Conservation (phyloP, 2,888 invertebrate species). For the Standfussiana lucernea region DNA sequence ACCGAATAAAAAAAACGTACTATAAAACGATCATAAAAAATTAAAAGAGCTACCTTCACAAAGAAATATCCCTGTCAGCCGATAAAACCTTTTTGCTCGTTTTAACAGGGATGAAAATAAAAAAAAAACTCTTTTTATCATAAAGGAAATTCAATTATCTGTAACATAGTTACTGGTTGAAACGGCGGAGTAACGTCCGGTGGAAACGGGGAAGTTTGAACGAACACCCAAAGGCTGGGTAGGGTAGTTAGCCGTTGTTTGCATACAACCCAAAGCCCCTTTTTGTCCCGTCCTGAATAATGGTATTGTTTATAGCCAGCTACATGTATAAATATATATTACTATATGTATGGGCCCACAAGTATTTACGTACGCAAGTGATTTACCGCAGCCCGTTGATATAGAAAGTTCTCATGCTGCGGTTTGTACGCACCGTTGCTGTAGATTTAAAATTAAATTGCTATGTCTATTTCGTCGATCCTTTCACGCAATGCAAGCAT, state of each 20-base stretch:
- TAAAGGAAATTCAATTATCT: slow-evolving; percentile 75
- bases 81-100: slow-evolving; percentile 45
- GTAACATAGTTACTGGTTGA: slow-evolving; percentile 74
- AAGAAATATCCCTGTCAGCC: slow-evolving; percentile 45
- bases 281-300: slow-evolving; percentile 61
- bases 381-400: slow-evolving; percentile 47
- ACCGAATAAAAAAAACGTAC: slow-evolving; percentile 12
- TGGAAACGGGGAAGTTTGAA: slow-evolving; percentile 64
- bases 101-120: slow-evolving; percentile 52
- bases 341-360: slow-evolving; percentile 20
- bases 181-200: slow-evolving; percentile 70
- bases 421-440: slow-evolving; percentile 32
- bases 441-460: slow-evolving; percentile 43
- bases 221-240: slow-evolving; percentile 57
- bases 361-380: slow-evolving; percentile 42
- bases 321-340: slow-evolving; percentile 24
- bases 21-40: slow-evolving; percentile 39
- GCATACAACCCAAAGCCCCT: slow-evolving; percentile 75
- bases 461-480: slow-evolving; percentile 13
- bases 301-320: slow-evolving; percentile 54
- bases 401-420: slow-evolving; percentile 58
- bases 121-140: slow-evolving; percentile 54
- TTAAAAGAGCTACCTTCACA: slow-evolving; percentile 30
- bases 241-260: slow-evolving; percentile 77
- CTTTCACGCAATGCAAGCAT: no score